A percentile compares a stretch with the other conserved stretches of the same genome.
phyloP scores from a whole-genome alignment of 2,888 invertebrate genomes.

The Cylloceria caligata region DNA sequence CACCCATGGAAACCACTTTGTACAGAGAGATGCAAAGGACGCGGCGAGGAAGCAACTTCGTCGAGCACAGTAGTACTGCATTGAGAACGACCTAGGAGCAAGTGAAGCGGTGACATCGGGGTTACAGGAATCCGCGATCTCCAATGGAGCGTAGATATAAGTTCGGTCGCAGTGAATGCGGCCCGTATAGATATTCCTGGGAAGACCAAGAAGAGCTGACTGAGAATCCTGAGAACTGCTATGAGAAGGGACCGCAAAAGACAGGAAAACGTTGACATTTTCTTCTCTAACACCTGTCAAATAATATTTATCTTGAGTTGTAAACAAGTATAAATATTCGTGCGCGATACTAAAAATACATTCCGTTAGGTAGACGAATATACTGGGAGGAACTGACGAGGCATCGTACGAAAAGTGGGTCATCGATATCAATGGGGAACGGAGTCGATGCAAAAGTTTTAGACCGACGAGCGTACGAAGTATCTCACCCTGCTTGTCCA shows the following conservation, averaged over 20 bases:
- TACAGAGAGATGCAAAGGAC: slow-evolving; percentile 39
- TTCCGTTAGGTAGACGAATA: not conserved
- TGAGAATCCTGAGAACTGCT: slow-evolving; percentile 12
- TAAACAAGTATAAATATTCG: slow-evolving; percentile 14
- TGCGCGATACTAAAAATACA: slow-evolving; percentile 8
- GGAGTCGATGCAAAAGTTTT: not conserved
- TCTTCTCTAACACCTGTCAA: slow-evolving; percentile 38
- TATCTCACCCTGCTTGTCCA: slow-evolving; percentile 6
- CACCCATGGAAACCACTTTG: slow-evolving; percentile 60
- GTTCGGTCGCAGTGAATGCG: slow-evolving; percentile 31
- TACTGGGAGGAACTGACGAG: not conserved
- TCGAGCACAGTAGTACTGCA: slow-evolving; percentile 16
- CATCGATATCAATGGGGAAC: not conserved
- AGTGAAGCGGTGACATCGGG: slow-evolving; percentile 29
- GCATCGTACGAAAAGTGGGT: slow-evolving; percentile 3
- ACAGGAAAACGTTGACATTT: slow-evolving; percentile 24
- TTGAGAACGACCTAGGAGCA: not conserved
- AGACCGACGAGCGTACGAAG: not conserved
- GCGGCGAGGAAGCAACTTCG: slow-evolving; percentile 9
- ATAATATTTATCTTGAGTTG: slow-evolving; percentile 30
- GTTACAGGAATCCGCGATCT: slow-evolving; percentile 28
- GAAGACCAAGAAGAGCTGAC: not conserved
- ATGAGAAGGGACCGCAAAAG: not conserved
- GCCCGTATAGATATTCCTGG: slow-evolving; percentile 28
- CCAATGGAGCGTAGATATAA: slow-evolving; percentile 49